These are phyloP conservation scores for Neotoxoptera formosana DNA, from an alignment of 1,140 invertebrate species.

Conservation along the genomic window DNA sequence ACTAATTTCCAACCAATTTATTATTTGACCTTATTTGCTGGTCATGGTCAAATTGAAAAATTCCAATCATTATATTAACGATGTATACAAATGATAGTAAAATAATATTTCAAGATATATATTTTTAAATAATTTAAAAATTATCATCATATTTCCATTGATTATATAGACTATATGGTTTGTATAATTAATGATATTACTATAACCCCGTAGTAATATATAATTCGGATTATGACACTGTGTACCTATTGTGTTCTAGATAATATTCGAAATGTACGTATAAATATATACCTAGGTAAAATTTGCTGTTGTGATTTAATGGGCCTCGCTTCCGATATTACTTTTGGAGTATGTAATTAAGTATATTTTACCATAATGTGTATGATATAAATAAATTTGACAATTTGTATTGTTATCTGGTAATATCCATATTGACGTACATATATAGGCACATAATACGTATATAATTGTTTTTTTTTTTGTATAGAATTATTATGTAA, in stretches of 20 bases:
- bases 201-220: not conserved
- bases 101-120: not conserved
- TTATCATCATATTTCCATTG: not conserved
- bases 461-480: not conserved
- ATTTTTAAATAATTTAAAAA: not conserved
- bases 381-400: too few species aligned
- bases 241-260: not conserved
- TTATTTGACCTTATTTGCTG: constrained; percentile 29
- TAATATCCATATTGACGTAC: not conserved
- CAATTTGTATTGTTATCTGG: not conserved
- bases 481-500: too few species aligned
- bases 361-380: not conserved
- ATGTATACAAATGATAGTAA: not conserved
- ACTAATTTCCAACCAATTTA: constrained; percentile 44
- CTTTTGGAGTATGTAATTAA: not conserved
- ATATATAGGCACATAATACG: not conserved
- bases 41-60: constrained; percentile 29
- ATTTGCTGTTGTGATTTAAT: not conserved
- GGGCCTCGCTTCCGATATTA: not conserved
- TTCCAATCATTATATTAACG: constrained; percentile 2
- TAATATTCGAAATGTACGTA: not conserved
- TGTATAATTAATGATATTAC: too few species aligned
- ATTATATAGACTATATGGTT: too few species aligned
- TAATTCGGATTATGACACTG: not conserved
- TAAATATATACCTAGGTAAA: not conserved